These are phyloP conservation scores for Orthonychiurus folsomi DNA, from an alignment of 2,888 invertebrate genomes.

Conservation along the genomic window DNA sequence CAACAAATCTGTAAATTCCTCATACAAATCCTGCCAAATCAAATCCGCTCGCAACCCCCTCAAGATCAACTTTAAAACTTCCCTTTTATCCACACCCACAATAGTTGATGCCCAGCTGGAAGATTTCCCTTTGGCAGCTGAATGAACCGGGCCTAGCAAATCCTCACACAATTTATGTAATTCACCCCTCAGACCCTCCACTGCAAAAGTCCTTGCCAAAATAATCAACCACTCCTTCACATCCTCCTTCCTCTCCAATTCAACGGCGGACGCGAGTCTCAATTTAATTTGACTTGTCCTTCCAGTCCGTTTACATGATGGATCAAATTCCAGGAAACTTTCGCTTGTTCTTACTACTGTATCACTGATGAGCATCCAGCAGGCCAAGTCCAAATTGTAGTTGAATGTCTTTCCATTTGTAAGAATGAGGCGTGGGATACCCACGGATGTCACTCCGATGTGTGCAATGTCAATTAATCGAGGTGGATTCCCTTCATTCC, in stretches of 20 bases:
- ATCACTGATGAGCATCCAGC: constrained; percentile 50
- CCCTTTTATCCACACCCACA: constrained; percentile 30
- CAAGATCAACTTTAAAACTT: constrained; percentile 31
- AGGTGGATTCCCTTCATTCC: constrained; percentile 16
- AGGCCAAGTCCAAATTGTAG: constrained; percentile 64
- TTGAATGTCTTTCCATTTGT: constrained; percentile 77
- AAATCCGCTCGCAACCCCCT: constrained; percentile 32
- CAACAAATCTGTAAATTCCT: constrained; percentile 37
- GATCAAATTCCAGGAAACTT: not conserved
- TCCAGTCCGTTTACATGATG: not conserved
- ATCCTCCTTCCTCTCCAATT: constrained; percentile 61
- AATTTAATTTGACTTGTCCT: constrained; percentile 53
- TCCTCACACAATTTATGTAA: constrained; percentile 66
- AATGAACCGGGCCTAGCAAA: constrained; percentile 65
- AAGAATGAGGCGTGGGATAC: constrained; percentile 72
- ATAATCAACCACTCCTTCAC: constrained; percentile 66
- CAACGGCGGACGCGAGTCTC: constrained; percentile 61
- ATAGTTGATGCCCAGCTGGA: not conserved
- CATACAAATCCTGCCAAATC: constrained; percentile 37
- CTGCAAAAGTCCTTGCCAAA: constrained; percentile 52
- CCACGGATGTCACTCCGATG: constrained; percentile 42
- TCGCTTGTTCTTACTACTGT: not conserved
- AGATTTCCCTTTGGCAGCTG: constrained; percentile 51
- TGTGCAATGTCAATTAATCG: constrained; percentile 28
- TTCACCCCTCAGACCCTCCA: constrained; percentile 61